These are phyloP conservation scores for Phymorhynchus buccinoides DNA, from an alignment of 1,140 invertebrate genomes.

Conservation along the genomic window DNA sequence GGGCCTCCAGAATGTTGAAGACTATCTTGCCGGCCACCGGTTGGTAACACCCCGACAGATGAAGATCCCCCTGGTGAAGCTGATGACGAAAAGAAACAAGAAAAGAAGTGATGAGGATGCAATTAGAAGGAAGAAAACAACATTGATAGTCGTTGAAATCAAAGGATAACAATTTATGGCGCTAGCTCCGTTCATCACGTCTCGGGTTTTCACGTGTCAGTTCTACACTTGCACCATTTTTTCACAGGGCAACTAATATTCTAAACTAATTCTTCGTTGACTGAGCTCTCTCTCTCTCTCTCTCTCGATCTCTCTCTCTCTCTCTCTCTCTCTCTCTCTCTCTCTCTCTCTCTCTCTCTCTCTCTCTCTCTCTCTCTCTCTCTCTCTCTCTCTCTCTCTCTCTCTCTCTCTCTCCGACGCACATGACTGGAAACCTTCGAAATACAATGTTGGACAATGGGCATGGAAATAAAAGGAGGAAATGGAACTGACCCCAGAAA, in stretches of 20 bases:
- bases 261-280: too few relatives aligned
- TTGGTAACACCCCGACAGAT: constrained; percentile 69
- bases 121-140: too few relatives aligned
- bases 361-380: background rate
- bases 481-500: background rate
- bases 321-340: background rate
- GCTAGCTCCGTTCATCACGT: too few relatives aligned
- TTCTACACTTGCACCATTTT: too few relatives aligned
- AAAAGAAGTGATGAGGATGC: too few relatives aligned
- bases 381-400: background rate
- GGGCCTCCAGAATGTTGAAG: constrained; percentile 67
- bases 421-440: too few relatives aligned
- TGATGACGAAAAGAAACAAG: constrained; percentile 35
- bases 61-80: constrained; percentile 70
- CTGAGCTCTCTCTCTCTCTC: constrained; percentile 3
- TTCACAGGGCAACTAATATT: too few relatives aligned
- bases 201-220: too few relatives aligned
- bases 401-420: too few relatives aligned
- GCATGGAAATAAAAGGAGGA: background rate
- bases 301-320: constrained; percentile 30
- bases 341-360: background rate
- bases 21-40: constrained; percentile 71
- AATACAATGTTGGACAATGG: too few relatives aligned
- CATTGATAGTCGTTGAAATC: too few relatives aligned
- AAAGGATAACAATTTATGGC: too few relatives aligned